A percentile compares a stretch with the other conserved stretches of the same genome.
These are phyloP conservation scores for Uropsilus gracilis DNA, from an alignment of 2,113 vertebrate species.

Conservation along the genomic window DNA sequence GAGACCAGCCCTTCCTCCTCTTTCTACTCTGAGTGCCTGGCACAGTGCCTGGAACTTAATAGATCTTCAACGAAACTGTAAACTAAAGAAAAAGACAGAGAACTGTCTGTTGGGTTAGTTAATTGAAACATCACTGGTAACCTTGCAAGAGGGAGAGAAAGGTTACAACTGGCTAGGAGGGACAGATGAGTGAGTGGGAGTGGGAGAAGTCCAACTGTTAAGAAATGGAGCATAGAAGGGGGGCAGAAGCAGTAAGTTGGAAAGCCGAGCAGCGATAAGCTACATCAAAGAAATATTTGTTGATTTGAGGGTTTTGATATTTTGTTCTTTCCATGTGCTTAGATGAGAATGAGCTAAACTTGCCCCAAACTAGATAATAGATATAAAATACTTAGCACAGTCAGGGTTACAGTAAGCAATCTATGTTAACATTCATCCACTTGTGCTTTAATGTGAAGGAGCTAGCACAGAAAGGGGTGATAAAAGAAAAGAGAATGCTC, in stretches of 20 bases:
- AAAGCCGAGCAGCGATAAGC: neutral
- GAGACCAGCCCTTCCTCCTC: neutral
- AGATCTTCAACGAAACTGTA: neutral
- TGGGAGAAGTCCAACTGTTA: neutral
- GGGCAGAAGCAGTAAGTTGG: neutral
- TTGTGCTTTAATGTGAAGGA: neutral
- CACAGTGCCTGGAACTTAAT: neutral
- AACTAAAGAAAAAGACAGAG: conserved; percentile 27
- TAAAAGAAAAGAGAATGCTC: neutral
- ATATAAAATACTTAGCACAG: neutral
- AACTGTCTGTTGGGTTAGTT: neutral
- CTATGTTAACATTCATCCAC: neutral
- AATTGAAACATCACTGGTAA: neutral
- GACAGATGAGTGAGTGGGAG: neutral
- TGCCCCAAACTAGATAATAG: neutral
- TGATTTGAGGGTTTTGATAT: neutral
- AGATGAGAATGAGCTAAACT: neutral
- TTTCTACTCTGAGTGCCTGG: neutral
- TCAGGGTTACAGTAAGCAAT: neutral
- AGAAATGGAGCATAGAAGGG: neutral
- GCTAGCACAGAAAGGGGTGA: neutral
- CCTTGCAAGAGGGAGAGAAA: neutral
- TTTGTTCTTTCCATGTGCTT: conserved; percentile 1
- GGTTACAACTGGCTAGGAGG: neutral
- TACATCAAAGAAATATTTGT: neutral